Percentiles rank a stretch among this genome's conserved stretches.
Conservation (phyloP, 1,140 invertebrate genomes). For the Cydia strobilella region DNA sequence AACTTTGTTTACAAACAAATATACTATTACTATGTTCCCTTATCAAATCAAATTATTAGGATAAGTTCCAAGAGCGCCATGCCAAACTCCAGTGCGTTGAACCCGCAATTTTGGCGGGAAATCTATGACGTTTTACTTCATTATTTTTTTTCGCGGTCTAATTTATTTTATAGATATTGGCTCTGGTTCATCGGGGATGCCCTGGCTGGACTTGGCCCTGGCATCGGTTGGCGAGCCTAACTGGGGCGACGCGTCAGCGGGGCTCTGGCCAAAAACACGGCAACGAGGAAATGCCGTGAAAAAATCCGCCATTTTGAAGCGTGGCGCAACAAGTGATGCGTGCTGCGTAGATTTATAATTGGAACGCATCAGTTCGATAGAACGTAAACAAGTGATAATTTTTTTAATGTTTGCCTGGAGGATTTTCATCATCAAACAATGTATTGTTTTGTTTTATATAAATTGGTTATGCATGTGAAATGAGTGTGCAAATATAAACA, state of each 20-base stretch:
- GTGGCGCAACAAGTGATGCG: background rate
- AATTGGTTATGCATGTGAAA: too few species aligned
- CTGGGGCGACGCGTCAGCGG: conserved; percentile 74
- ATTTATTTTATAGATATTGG: conserved; percentile 80
- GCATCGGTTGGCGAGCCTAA: conserved; percentile 73
- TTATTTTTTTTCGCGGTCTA: conserved; percentile 69
- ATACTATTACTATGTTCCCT: conserved; percentile 50
- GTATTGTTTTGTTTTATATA: too few species aligned
- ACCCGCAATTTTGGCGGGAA: conserved; percentile 75
- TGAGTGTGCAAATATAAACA: too few species aligned
- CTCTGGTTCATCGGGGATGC: conserved; percentile 74
- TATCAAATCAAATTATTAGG: conserved; percentile 73
- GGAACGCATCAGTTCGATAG: background rate
- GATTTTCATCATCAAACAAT: too few species aligned
- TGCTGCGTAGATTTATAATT: background rate
- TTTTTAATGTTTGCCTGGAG: too few species aligned
- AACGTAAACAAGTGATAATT: too few species aligned
- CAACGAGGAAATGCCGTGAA: conserved; percentile 65
- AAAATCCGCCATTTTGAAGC: conserved; percentile 44
- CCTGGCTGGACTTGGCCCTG: conserved; percentile 73
- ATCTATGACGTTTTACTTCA: conserved; percentile 69
- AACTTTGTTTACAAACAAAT: conserved; percentile 54
- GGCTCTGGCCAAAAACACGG: conserved; percentile 74
- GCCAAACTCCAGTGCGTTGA: conserved; percentile 77
- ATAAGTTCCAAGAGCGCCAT: conserved; percentile 65